Evolutionary conservation across 2,797 vertebrate genomes (phyloP).

Genomic region (Cyprinodon diabolis): DNA sequence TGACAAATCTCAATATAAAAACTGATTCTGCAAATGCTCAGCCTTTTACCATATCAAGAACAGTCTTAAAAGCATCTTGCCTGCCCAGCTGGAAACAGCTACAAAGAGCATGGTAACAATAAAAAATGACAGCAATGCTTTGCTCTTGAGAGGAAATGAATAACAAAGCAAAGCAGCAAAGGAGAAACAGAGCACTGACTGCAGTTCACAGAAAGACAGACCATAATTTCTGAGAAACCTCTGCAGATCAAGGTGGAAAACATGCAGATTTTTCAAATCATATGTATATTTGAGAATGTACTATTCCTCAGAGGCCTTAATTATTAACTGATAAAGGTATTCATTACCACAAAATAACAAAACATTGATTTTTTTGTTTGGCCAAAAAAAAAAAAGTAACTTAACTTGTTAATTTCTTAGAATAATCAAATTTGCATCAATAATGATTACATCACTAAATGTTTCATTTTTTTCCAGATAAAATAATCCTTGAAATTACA

Average conservation of each 20-base stretch:
- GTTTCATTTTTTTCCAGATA: neutral
- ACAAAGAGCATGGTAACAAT: slow-evolving; percentile 21
- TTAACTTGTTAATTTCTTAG: no score
- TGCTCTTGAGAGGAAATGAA: slow-evolving; percentile 43
- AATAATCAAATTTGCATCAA: neutral
- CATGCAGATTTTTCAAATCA: slow-evolving; percentile 40
- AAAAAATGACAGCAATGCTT: slow-evolving; percentile 28
- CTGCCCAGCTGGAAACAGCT: slow-evolving; percentile 25
- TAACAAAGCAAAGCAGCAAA: slow-evolving; percentile 25
- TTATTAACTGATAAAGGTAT: neutral
- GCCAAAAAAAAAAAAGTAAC: neutral
- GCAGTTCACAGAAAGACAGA: slow-evolving; percentile 51
- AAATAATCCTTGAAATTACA: neutral
- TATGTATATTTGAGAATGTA: neutral
- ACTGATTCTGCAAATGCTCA: neutral
- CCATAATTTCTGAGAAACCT: slow-evolving; percentile 57
- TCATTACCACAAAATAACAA: neutral
- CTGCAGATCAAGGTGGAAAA: slow-evolving; percentile 54
- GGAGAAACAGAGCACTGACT: slow-evolving; percentile 49
- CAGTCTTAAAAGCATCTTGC: slow-evolving; percentile 2
- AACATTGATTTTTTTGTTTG: neutral
- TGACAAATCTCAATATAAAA: neutral
- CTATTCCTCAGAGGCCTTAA: slow-evolving; percentile 27
- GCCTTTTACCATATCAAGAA: slow-evolving; percentile 3
- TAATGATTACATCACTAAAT: neutral